Evolutionary conservation across 2,113 vertebrate genomes (phyloP).

Genomic region (Ptilonorhynchus violaceus): DNA sequence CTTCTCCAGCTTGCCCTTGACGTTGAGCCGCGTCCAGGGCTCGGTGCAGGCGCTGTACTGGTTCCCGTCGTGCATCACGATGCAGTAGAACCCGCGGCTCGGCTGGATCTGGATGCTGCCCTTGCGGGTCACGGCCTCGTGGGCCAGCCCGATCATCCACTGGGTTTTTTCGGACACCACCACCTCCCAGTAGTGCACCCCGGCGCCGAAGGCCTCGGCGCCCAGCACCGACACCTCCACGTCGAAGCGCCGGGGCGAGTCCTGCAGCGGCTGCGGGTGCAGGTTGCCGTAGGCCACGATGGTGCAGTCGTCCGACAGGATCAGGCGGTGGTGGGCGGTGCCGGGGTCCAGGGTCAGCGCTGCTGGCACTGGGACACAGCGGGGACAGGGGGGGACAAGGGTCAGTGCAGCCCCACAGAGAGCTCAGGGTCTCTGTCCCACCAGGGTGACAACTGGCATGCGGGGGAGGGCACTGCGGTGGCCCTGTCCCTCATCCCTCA

Average conservation of each 20-base stretch:
- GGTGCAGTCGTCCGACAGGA: slow-evolving; percentile 96
- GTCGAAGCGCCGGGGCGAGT: slow-evolving; percentile 93
- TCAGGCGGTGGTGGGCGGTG: slow-evolving; percentile 95
- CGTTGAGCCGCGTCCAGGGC: slow-evolving; percentile 97
- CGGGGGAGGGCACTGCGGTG: fast-evolving
- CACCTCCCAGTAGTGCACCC: slow-evolving; percentile 98
- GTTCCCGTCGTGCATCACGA: slow-evolving; percentile 98
- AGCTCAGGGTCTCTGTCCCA: fast-evolving
- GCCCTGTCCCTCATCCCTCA: background rate
- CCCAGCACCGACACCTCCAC: slow-evolving; percentile 97
- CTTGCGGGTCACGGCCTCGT: slow-evolving; percentile 90
- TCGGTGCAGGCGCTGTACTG: slow-evolving; percentile 98
- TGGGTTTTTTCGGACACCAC: slow-evolving; percentile 98
- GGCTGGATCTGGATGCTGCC: slow-evolving; percentile 98
- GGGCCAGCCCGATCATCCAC: slow-evolving; percentile 97
- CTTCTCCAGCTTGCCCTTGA: slow-evolving; percentile 95
- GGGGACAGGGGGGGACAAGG: background rate
- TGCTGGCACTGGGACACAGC: slow-evolving; percentile 80
- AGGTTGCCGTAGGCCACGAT: slow-evolving; percentile 96
- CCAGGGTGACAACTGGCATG: fast-evolving
- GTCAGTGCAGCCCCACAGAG: fast-evolving
- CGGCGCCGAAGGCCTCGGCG: slow-evolving; percentile 82
- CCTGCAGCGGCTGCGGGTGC: slow-evolving; percentile 94
- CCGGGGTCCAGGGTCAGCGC: slow-evolving; percentile 90
- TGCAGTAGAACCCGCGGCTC: slow-evolving; percentile 94